Evolutionary conservation across 1,140 invertebrate species (phyloP).

Genomic region (Drosophila melanica): DNA sequence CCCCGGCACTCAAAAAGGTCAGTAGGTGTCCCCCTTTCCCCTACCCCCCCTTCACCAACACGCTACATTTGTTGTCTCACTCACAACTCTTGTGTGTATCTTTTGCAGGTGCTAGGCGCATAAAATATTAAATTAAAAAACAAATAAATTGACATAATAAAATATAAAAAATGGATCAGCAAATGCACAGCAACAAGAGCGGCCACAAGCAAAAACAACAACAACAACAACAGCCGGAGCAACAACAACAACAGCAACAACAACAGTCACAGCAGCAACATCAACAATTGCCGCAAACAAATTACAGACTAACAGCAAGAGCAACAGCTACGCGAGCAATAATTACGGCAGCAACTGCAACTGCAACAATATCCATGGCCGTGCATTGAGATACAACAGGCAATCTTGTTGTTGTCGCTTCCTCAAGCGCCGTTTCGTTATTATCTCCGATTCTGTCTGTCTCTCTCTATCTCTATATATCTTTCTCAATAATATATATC

Average conservation of each 20-base stretch:
- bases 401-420: constrained; percentile 5
- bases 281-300: constrained; percentile 4
- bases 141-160: constrained; percentile 10
- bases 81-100: constrained; percentile 52
- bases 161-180: constrained; percentile 49
- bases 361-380: constrained; percentile 28
- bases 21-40: background rate
- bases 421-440: background rate
- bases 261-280: constrained; percentile 5
- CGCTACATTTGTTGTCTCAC: constrained; percentile 32
- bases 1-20: constrained; percentile 16
- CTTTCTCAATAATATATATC: background rate
- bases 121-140: constrained; percentile 1
- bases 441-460: constrained; percentile 3
- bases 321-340: constrained; percentile 14
- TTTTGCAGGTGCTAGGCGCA: constrained; percentile 48
- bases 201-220: constrained; percentile 28
- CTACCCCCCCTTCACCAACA: background rate
- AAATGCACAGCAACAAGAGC: constrained; percentile 29
- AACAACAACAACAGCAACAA: constrained; percentile 29
- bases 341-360: background rate
- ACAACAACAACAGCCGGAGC: constrained; percentile 14
- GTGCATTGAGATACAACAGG: constrained; percentile 28
- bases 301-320: constrained; percentile 15
- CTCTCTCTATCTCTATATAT: constrained; percentile 2